Percentiles rank a stretch among this genome's conserved stretches.
Conservation (phyloP, 92 coral and sea anemone species). For the Zoanthus sociatus region DNA sequence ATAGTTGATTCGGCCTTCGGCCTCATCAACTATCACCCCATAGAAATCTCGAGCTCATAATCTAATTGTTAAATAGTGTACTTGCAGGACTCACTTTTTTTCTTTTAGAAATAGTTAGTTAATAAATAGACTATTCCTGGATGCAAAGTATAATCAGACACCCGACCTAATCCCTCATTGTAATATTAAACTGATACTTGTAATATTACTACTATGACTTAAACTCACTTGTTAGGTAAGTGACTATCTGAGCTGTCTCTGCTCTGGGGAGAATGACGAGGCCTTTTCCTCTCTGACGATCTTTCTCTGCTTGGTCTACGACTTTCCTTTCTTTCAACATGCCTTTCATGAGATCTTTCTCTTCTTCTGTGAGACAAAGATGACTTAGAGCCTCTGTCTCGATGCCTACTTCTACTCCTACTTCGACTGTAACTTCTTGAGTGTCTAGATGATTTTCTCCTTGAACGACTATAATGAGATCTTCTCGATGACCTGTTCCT, state of each 20-base stretch:
- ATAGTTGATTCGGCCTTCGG: too few species aligned
- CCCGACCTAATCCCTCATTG: too few species aligned
- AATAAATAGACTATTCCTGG: too few species aligned
- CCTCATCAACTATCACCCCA: too few species aligned
- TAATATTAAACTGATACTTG: too few species aligned
- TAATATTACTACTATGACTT: not conserved
- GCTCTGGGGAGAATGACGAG: not conserved
- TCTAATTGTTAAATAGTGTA: too few species aligned
- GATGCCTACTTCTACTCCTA: slow-evolving; percentile 8
- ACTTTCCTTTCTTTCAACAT: not conserved
- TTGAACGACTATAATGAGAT: not conserved
- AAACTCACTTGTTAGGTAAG: slow-evolving; percentile 17
- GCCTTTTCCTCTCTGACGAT: slow-evolving; percentile 12
- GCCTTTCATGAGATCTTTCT: slow-evolving; percentile 32
- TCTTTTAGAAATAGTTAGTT: too few species aligned
- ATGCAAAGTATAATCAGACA: too few species aligned
- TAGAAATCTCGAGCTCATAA: too few species aligned
- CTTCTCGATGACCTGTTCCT: slow-evolving; percentile 16
- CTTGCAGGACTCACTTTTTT: too few species aligned
- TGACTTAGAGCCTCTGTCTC: not conserved
- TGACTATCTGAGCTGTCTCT: slow-evolving; percentile 28
- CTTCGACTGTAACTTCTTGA: slow-evolving; percentile 7
- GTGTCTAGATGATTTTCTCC: slow-evolving; percentile 1
- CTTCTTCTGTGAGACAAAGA: slow-evolving; percentile 8
- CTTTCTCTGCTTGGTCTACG: slow-evolving; percentile 17